These are phyloP conservation scores for Phalacrocorax brasilianus DNA, from an alignment of 2,113 vertebrate species.

Conservation along the genomic window DNA sequence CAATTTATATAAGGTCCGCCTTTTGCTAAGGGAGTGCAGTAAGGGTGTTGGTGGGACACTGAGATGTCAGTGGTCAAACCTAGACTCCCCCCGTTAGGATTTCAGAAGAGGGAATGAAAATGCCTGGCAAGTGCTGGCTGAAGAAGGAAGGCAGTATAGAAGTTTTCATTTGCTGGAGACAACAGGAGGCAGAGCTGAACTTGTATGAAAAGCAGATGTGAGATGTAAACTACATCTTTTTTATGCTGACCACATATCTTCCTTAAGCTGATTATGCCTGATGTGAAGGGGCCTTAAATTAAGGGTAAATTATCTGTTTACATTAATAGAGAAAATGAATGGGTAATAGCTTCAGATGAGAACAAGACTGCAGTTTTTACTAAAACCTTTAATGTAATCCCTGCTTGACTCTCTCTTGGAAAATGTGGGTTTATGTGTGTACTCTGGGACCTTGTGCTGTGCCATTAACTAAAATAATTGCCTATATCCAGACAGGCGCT, in stretches of 20 bases:
- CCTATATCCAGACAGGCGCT: neutral
- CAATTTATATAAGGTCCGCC: neutral
- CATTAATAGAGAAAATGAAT: constrained; percentile 5
- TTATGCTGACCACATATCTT: neutral
- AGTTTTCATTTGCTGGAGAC: neutral
- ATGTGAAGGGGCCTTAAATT: neutral
- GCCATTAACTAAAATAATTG: constrained; percentile 41
- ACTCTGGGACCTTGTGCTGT: neutral
- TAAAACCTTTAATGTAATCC: neutral
- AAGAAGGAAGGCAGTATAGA: neutral
- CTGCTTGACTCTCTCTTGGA: neutral
- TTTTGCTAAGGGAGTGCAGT: neutral
- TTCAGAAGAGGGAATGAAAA: neutral
- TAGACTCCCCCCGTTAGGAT: neutral
- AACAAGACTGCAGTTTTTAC: neutral
- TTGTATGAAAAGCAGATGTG: neutral
- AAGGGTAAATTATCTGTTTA: neutral
- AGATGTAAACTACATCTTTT: neutral
- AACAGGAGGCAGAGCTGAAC: neutral
- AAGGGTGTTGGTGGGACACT: neutral
- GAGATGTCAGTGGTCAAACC: neutral
- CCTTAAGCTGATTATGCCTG: neutral
- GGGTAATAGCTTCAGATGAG: neutral
- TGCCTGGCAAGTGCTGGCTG: neutral
- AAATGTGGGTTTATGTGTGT: neutral